A percentile compares a stretch with the other conserved stretches of the same genome.
Conservation (phyloP, 2,113 vertebrate species). For the Antigone vipio region DNA sequence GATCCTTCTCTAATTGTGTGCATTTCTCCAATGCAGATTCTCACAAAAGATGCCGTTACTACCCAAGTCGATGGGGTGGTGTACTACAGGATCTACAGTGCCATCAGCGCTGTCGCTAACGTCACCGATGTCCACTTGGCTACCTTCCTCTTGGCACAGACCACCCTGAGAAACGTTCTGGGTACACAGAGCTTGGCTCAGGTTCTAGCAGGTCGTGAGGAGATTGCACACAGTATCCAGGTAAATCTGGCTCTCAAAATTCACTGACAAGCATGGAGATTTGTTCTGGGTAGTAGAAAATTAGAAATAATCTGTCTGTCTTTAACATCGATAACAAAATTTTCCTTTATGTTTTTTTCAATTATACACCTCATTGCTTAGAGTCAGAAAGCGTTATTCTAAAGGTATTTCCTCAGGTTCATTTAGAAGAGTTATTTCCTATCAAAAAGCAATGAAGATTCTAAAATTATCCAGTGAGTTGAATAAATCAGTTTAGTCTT, state of each 20-base stretch:
- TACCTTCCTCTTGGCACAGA: conserved; percentile 88
- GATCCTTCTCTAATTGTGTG: neutral
- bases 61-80: conserved; percentile 89
- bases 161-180: conserved; percentile 87
- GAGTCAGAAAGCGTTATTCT: neutral
- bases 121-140: conserved; percentile 87
- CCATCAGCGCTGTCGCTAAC: conserved; percentile 87
- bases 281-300: neutral
- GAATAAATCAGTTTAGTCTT: neutral
- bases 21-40: conserved; percentile 68
- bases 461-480: neutral
- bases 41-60: conserved; percentile 90
- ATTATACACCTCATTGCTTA: neutral
- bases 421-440: neutral
- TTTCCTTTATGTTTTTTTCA: neutral
- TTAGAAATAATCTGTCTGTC: neutral
- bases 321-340: neutral
- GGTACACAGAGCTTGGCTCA: conserved; percentile 89
- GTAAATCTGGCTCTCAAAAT: conserved; percentile 55
- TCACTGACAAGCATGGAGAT: neutral
- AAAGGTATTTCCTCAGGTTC: neutral
- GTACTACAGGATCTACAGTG: conserved; percentile 89
- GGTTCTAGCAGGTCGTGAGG: conserved; percentile 88
- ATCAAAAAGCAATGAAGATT: neutral
- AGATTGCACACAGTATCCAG: conserved; percentile 89